phyloP scores from a whole-genome alignment of 2,888 invertebrate species.

The Erpobdella octoculata region DNA sequence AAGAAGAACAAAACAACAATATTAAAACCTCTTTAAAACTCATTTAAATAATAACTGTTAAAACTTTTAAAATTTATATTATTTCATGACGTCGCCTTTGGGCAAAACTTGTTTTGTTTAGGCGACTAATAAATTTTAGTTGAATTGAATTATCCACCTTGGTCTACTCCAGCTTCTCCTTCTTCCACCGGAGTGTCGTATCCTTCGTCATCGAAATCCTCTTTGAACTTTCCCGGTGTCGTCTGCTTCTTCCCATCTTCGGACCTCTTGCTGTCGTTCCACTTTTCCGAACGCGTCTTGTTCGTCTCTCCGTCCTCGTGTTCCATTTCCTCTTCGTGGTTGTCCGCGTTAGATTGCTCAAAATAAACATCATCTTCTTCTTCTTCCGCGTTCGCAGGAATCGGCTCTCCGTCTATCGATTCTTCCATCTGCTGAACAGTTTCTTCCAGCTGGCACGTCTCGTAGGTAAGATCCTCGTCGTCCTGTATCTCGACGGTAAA shows the following conservation, averaged over 20 bases:
- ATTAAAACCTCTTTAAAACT: too few relatives aligned
- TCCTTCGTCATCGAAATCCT: slow-evolving; percentile 27
- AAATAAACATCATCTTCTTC: neutral
- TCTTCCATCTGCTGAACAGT: neutral
- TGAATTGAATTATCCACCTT: too few relatives aligned
- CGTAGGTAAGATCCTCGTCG: neutral
- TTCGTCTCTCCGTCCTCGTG: neutral
- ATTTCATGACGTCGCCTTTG: too few relatives aligned
- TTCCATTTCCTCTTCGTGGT: neutral
- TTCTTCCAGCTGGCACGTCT: neutral
- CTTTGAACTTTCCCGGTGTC: neutral
- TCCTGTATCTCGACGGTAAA: neutral
- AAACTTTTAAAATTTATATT: too few relatives aligned
- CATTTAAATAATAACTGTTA: too few relatives aligned
- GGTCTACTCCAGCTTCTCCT: neutral
- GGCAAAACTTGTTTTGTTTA: too few relatives aligned
- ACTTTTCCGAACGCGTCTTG: neutral
- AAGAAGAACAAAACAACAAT: too few relatives aligned
- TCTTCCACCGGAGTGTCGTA: slow-evolving; percentile 26
- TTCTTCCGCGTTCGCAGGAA: neutral
- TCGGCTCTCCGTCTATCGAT: neutral
- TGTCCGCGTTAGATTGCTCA: neutral
- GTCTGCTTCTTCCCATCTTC: neutral
- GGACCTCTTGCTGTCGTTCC: neutral
- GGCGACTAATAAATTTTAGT: too few relatives aligned